A percentile compares a stretch with the other conserved stretches of the same genome.
Evolutionary conservation across 2,888 invertebrate species (phyloP).

Genomic region (Aphrophora alni): DNA sequence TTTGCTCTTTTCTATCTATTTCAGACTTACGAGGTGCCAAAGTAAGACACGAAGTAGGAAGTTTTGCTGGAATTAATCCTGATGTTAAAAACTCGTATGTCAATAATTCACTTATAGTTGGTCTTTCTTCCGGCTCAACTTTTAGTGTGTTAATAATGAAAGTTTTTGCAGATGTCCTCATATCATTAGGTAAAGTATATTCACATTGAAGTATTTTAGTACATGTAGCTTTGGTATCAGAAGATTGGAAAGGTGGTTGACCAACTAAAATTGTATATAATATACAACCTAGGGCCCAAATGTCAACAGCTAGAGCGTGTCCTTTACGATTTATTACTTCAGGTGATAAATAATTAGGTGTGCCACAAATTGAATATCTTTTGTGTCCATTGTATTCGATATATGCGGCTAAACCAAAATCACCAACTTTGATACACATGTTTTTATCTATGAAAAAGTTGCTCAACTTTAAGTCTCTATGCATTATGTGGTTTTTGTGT

Average conservation of each 20-base stretch:
- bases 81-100: slow-evolving; percentile 17
- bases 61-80: neutral
- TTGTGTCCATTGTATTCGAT: slow-evolving; percentile 18
- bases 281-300: slow-evolving; percentile 38
- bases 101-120: slow-evolving; percentile 14
- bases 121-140: slow-evolving; percentile 29
- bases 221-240: slow-evolving; percentile 18
- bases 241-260: slow-evolving; percentile 32
- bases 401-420: slow-evolving; percentile 35
- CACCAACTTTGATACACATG: slow-evolving; percentile 35
- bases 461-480: slow-evolving; percentile 37
- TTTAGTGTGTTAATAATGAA: slow-evolving; percentile 30
- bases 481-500: slow-evolving; percentile 30
- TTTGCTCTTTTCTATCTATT: neutral
- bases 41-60: slow-evolving; percentile 22
- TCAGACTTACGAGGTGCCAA: slow-evolving; percentile 10
- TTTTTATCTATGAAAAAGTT: slow-evolving; percentile 32
- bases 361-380: slow-evolving; percentile 35
- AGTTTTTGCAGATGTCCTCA: slow-evolving; percentile 8
- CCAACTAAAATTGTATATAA: slow-evolving; percentile 35
- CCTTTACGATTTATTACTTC: slow-evolving; percentile 33
- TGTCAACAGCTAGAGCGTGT: slow-evolving; percentile 31
- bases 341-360: slow-evolving; percentile 38
- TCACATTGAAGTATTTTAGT: slow-evolving; percentile 28
- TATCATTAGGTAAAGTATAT: slow-evolving; percentile 6